A percentile compares a stretch with the other conserved stretches of the same genome.
Conservation (phyloP, 1,140 invertebrate species). For the Dryas iulia region DNA sequence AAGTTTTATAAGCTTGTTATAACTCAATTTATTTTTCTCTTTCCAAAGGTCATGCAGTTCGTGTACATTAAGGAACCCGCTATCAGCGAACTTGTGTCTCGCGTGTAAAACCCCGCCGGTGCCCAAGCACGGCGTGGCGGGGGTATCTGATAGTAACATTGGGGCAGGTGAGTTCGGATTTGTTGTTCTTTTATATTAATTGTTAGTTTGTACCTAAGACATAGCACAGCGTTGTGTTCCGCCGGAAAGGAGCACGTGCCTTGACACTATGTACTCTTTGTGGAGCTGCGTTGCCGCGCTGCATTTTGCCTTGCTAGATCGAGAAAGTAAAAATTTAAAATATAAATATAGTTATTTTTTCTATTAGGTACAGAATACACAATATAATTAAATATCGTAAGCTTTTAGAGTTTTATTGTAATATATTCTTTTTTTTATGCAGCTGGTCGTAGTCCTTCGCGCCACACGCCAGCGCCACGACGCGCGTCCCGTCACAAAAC, state of each 20-base stretch:
- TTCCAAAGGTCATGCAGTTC: slow-evolving; percentile 82
- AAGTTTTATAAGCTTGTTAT: too few relatives aligned
- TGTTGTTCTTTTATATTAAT: neutral
- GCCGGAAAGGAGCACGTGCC: too few relatives aligned
- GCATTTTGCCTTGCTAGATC: too few relatives aligned
- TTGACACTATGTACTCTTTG: too few relatives aligned
- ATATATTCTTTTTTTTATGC: neutral
- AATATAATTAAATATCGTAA: too few relatives aligned
- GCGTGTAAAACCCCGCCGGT: slow-evolving; percentile 86
- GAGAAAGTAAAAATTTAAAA: too few relatives aligned
- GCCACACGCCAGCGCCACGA: slow-evolving; percentile 51
- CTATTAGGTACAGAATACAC: too few relatives aligned
- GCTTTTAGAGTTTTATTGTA: too few relatives aligned
- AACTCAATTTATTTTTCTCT: neutral
- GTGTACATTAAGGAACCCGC: slow-evolving; percentile 92
- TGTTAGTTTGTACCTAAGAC: too few relatives aligned
- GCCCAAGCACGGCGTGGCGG: slow-evolving; percentile 58
- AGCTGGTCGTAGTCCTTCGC: slow-evolving; percentile 56
- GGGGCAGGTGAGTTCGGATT: slow-evolving; percentile 37
- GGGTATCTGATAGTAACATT: slow-evolving; percentile 42
- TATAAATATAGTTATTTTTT: too few relatives aligned
- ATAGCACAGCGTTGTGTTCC: too few relatives aligned
- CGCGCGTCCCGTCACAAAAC: slow-evolving; percentile 53
- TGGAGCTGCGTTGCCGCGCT: too few relatives aligned
- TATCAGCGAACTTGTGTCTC: slow-evolving; percentile 86